Evolutionary conservation across 2,113 vertebrate species (phyloP).

Genomic region (Puntigrus tetrazona): DNA sequence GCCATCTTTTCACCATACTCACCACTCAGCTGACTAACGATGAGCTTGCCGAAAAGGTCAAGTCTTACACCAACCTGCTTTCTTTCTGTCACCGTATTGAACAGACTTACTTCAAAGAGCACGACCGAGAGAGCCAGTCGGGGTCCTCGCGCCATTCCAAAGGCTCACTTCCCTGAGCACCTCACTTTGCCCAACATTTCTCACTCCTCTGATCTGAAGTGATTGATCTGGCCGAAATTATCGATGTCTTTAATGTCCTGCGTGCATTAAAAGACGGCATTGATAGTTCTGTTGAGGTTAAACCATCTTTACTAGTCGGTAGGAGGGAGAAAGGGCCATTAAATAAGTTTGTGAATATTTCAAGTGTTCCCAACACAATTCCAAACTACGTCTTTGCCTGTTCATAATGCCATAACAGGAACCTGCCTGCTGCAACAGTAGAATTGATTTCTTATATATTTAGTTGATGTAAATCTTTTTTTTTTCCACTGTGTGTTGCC

Average conservation of each 20-base stretch:
- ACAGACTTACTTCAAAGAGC: slow-evolving; percentile 79
- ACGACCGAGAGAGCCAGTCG: slow-evolving; percentile 59
- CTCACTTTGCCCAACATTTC: background rate
- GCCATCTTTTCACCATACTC: slow-evolving; percentile 95
- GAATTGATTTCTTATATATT: slow-evolving; percentile 35
- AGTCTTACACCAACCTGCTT: slow-evolving; percentile 88
- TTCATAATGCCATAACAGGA: slow-evolving; percentile 30
- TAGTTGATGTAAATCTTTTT: slow-evolving; percentile 45
- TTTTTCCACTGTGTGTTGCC: slow-evolving; percentile 53
- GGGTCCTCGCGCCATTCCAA: slow-evolving; percentile 66
- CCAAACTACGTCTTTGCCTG: slow-evolving; percentile 21
- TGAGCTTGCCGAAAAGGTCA: slow-evolving; percentile 88
- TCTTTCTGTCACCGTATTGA: slow-evolving; percentile 93
- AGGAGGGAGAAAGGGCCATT: background rate
- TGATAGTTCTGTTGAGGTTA: background rate
- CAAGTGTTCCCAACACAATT: slow-evolving; percentile 14
- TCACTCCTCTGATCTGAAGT: slow-evolving; percentile 22
- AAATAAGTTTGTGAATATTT: slow-evolving; percentile 30
- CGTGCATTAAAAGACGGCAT: background rate
- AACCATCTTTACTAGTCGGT: background rate
- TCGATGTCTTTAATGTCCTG: background rate
- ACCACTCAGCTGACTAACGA: slow-evolving; percentile 89
- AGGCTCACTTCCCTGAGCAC: slow-evolving; percentile 63
- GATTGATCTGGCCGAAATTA: slow-evolving; percentile 39
- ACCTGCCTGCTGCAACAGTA: slow-evolving; percentile 1